phyloP scores from a whole-genome alignment of 2,113 vertebrate genomes.

The Beaufortia kweichowensis region DNA sequence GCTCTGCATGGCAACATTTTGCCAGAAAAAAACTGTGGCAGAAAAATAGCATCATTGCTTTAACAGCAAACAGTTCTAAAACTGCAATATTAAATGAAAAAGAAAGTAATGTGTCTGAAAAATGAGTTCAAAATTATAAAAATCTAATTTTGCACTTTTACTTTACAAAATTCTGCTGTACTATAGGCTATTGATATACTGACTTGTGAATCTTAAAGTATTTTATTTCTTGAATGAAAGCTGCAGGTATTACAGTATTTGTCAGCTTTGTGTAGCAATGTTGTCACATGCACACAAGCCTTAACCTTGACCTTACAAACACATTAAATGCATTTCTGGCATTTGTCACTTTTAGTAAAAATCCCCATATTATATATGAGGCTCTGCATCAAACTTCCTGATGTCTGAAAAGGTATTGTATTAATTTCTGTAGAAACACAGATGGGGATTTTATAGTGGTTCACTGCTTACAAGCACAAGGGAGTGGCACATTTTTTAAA shows the following conservation, averaged over 20 bases:
- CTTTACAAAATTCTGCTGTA: too few species aligned
- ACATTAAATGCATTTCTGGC: too few species aligned
- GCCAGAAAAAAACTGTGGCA: neutral
- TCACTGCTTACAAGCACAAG: constrained; percentile 12
- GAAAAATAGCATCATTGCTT: neutral
- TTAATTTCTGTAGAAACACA: constrained; percentile 39
- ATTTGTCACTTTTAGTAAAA: neutral
- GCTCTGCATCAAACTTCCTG: neutral
- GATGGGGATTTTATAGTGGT: constrained; percentile 34
- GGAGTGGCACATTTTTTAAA: constrained; percentile 22
- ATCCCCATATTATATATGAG: neutral
- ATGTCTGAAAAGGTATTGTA: neutral
- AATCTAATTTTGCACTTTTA: too few species aligned
- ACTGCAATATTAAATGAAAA: neutral
- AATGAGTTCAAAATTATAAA: neutral
- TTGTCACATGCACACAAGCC: too few species aligned
- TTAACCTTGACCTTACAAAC: too few species aligned
- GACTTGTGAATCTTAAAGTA: too few species aligned
- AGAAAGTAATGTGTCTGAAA: neutral
- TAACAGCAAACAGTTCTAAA: neutral
- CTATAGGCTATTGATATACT: too few species aligned
- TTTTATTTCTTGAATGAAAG: too few species aligned
- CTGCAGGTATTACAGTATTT: too few species aligned
- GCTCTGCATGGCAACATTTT: constrained; percentile 60
- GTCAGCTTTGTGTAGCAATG: too few species aligned